Evolutionary conservation across 2,113 vertebrate genomes (phyloP).

Genomic region (Tragulus kanchil): DNA sequence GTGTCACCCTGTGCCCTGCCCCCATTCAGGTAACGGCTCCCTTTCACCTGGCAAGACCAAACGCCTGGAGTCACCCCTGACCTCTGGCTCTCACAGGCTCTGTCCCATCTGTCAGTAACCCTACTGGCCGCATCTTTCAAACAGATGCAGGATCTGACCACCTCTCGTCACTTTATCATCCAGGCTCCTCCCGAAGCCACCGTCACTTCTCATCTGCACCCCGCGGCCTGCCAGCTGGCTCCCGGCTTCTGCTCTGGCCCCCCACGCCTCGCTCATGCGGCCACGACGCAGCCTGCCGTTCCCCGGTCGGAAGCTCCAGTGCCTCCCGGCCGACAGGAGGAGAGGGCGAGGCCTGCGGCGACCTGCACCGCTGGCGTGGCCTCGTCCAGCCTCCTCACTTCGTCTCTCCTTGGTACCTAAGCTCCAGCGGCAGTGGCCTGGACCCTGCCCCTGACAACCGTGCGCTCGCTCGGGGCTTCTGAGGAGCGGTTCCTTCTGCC

Average conservation of each 20-base stretch:
- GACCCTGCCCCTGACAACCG: not conserved
- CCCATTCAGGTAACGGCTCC: accelerated
- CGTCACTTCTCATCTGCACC: not conserved
- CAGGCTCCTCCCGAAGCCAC: not conserved
- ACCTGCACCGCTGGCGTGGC: not conserved
- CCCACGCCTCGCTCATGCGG: not conserved
- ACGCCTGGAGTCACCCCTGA: not conserved
- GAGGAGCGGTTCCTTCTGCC: not conserved
- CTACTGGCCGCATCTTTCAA: accelerated
- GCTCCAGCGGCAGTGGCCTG: not conserved
- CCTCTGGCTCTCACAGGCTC: not conserved
- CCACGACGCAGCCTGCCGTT: not conserved
- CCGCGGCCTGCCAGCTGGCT: too few species aligned
- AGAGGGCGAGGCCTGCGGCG: not conserved
- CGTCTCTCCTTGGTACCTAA: not conserved
- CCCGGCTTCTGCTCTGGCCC: not conserved
- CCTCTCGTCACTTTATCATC: not conserved
- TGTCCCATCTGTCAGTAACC: not conserved
- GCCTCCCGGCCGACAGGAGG: not conserved
- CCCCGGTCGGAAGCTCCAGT: not conserved
- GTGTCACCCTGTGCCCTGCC: too few species aligned
- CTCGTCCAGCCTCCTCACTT: not conserved
- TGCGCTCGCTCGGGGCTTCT: not conserved
- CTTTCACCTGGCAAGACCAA: not conserved
- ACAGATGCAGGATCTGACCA: not conserved